Conservation (phyloP, 1,140 invertebrate genomes). For the Dryas iulia region DNA sequence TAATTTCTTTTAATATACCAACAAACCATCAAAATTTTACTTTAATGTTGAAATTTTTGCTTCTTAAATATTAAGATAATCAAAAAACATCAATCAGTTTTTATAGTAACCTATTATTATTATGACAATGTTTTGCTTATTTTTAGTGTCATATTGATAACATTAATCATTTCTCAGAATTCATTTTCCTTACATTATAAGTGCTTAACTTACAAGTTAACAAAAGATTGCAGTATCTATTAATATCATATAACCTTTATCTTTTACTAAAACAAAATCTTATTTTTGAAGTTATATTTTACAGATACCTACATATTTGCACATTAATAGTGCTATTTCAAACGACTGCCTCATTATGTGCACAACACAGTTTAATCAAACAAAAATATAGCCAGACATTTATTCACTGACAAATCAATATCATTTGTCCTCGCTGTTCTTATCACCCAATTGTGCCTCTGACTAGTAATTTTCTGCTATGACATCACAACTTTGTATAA, state of each 20-base stretch:
- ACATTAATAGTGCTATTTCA: neutral
- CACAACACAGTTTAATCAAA: neutral
- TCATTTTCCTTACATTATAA: neutral
- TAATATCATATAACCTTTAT: neutral
- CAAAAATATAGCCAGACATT: neutral
- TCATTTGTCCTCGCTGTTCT: constrained; percentile 6
- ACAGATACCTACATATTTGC: neutral
- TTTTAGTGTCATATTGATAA: neutral
- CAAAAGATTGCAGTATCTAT: neutral
- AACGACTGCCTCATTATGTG: neutral
- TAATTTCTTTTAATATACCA: neutral
- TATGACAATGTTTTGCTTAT: neutral
- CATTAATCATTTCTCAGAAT: neutral
- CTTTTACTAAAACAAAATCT: neutral
- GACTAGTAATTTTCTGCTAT: constrained; percentile 20
- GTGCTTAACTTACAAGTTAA: too few species aligned
- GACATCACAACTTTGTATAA: constrained; percentile 21
- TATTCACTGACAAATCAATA: neutral
- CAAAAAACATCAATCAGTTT: neutral
- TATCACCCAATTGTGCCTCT: constrained; percentile 49
- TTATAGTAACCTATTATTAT: neutral
- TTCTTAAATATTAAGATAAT: too few species aligned
- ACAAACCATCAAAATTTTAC: too few species aligned
- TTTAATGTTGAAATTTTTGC: too few species aligned
- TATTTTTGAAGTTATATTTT: neutral